phyloP scores from a whole-genome alignment of 2,888 invertebrate species.

The Acleris emargana region DNA sequence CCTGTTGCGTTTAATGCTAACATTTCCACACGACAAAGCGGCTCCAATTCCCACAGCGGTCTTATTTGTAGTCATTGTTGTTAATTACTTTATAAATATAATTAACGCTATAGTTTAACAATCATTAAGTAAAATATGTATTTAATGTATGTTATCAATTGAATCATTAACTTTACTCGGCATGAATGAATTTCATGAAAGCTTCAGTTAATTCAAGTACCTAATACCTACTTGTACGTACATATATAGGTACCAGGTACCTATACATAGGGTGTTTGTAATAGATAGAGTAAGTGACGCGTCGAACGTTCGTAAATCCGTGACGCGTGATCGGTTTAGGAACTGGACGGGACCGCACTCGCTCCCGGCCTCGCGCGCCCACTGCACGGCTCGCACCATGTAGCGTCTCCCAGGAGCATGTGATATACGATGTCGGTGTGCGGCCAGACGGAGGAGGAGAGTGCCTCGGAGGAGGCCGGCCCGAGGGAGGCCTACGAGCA shows the following conservation, averaged over 20 bases:
- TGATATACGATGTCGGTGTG: slow-evolving; percentile 68
- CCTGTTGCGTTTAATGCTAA: no score
- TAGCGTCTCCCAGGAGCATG: slow-evolving; percentile 47
- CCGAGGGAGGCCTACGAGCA: slow-evolving; percentile 66
- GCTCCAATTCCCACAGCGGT: no score
- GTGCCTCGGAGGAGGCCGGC: slow-evolving; percentile 58
- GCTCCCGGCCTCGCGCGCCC: slow-evolving; percentile 56
- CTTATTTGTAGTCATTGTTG: no score
- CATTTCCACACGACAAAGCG: no score
- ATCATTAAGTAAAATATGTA: no score
- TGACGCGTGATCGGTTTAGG: slow-evolving; percentile 74
- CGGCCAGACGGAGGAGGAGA: slow-evolving; percentile 65
- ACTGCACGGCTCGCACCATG: neutral
- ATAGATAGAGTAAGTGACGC: slow-evolving; percentile 18
- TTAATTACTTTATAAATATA: no score
- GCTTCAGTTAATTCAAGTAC: neutral
- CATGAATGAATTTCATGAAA: slow-evolving; percentile 28
- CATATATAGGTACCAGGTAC: no score
- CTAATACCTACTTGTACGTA: no score
- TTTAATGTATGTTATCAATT: neutral
- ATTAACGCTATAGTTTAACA: no score
- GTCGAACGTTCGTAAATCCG: slow-evolving; percentile 61
- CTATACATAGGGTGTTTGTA: no score
- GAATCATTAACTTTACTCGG: slow-evolving; percentile 8
- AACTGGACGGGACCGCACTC: slow-evolving; percentile 47